Base-by-base conservation (phyloP, 2,888 invertebrate genomes). In the Adela reaumurella region DNA sequence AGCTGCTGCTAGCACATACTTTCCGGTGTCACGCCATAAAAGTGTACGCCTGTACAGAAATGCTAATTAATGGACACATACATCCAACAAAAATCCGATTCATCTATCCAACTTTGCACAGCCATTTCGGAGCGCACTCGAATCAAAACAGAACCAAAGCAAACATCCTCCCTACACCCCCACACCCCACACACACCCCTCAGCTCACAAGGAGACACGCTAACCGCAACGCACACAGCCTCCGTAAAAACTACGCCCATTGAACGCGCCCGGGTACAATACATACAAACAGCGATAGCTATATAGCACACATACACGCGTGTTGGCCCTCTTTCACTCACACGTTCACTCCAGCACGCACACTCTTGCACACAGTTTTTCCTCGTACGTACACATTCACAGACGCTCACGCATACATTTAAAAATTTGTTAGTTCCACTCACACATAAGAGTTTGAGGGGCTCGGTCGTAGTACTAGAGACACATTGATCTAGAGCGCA, bases 401-500 rank as follows among this genome's bases (percentile, higher is more conserved):
- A 3, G 6, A 35, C 35, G 35, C 35, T 24, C 8, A 35, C 35
- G 14, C 35, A 35, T n/a, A n/a, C n/a, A n/a, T n/a, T n/a, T n/a
- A n/a, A n/a, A n/a, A n/a, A n/a, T n/a, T n/a, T n/a, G n/a, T n/a
- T n/a, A n/a, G n/a, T n/a, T n/a, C n/a, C n/a, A n/a, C n/a, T n/a
- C n/a, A n/a, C n/a, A n/a, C n/a, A n/a, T n/a, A n/a, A n/a, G n/a
- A n/a, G n/a, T n/a, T n/a, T 14, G 35, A 65, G 46, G 43, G 44
- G 43, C 44, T 20, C 70, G 68, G 67, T 69, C 76, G 74, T 78
- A 78, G 78, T 78, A 77, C 78, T 78, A 78, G 74, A 77, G 74
- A 78, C 78, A 78, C 78, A 77, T 78, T 78, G 78, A 77, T 77
- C 78, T 74, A 77, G 67, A 74, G 63, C 35, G 61, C 63, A 60